phyloP scores from a whole-genome alignment of 2,888 invertebrate species.

The Hypsopygia costalis region DNA sequence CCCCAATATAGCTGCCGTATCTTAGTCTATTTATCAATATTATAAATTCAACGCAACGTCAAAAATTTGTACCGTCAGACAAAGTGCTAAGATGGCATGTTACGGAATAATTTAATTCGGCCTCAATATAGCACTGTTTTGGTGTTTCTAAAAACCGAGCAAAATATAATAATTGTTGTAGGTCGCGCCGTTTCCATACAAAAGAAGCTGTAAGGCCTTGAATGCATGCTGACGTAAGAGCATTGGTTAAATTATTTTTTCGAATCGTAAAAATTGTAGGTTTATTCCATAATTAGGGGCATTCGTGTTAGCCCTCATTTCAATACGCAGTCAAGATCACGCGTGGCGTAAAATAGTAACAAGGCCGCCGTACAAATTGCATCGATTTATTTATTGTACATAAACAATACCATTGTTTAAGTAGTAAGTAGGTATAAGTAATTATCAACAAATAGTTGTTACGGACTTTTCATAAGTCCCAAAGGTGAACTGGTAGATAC shows the following conservation, averaged over 20 bases:
- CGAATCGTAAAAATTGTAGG: slow-evolving; percentile 11
- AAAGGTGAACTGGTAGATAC: no score
- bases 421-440: no score
- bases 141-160: slow-evolving; percentile 3
- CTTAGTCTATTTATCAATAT: no score
- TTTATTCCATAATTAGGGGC: slow-evolving; percentile 16
- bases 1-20: no score
- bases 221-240: slow-evolving; percentile 12
- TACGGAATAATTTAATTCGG: background rate
- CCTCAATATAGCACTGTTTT: background rate
- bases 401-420: no score
- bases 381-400: slow-evolving; percentile 9
- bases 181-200: slow-evolving; percentile 7
- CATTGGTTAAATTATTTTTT: slow-evolving; percentile 14
- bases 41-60: no score
- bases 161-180: slow-evolving; percentile 9
- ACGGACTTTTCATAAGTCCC: no score
- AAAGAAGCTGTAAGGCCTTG: slow-evolving; percentile 12
- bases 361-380: slow-evolving; percentile 19
- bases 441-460: no score
- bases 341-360: slow-evolving; percentile 16
- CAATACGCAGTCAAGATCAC: slow-evolving; percentile 28
- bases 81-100: background rate
- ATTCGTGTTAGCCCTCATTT: slow-evolving; percentile 19
- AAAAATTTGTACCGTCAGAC: no score